A percentile compares a stretch with the other conserved stretches of the same genome.
Conservation (phyloP, 2,113 vertebrate genomes). For the Coryphaenoides rupestris region DNA sequence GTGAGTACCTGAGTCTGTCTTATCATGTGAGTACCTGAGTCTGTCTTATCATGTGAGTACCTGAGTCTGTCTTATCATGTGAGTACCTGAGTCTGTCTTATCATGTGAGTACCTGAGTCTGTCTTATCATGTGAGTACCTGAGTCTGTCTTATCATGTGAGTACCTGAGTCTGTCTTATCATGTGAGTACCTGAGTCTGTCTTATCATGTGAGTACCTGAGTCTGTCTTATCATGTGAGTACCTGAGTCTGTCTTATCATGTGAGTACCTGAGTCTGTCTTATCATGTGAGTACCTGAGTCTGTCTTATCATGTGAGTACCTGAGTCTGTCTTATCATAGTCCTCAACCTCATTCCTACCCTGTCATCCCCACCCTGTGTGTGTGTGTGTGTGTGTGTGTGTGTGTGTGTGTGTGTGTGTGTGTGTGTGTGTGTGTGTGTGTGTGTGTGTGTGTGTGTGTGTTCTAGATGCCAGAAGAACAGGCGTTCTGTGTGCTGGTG, state of each 20-base stretch:
- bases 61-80: slow-evolving; percentile 75
- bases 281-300: slow-evolving; percentile 85
- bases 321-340: no score
- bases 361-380: no score
- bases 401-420: no score
- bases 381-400: no score
- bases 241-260: slow-evolving; percentile 61
- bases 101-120: slow-evolving; percentile 82
- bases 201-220: slow-evolving; percentile 86
- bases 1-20: slow-evolving; percentile 76
- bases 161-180: slow-evolving; percentile 68
- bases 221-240: slow-evolving; percentile 86
- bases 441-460: slow-evolving; percentile 7
- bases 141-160: slow-evolving; percentile 79
- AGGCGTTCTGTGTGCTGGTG: slow-evolving; percentile 96
- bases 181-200: slow-evolving; percentile 79
- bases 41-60: slow-evolving; percentile 86
- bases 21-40: slow-evolving; percentile 85
- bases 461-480: slow-evolving; percentile 96
- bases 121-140: slow-evolving; percentile 86
- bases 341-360: no score
- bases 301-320: slow-evolving; percentile 86
- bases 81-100: slow-evolving; percentile 67
- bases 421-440: no score
- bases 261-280: slow-evolving; percentile 76